Percentiles rank a stretch among this genome's conserved stretches.
Conservation (phyloP, 2,113 vertebrate species). For the Nyctibius bracteatus region DNA sequence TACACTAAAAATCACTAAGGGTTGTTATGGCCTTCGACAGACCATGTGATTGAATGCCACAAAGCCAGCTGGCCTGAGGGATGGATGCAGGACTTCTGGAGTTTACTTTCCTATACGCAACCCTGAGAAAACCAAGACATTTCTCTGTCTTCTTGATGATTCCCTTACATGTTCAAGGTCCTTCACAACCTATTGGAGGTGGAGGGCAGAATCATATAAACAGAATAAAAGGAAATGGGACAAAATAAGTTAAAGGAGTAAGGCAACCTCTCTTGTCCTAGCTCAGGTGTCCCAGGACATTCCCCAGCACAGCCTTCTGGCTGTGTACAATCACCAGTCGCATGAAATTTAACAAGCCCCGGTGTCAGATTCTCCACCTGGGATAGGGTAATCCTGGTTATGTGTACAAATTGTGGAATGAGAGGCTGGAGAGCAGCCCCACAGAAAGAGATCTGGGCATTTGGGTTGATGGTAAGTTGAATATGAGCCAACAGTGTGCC, state of each 20-base stretch:
- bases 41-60: background rate
- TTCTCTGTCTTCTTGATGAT: background rate
- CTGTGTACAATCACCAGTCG: background rate
- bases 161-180: background rate
- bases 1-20: background rate
- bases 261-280: background rate
- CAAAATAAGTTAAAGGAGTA: background rate
- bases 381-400: too few relatives aligned
- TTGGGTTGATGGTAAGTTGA: too few relatives aligned
- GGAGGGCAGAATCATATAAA: background rate
- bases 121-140: background rate
- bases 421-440: too few relatives aligned
- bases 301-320: accelerated
- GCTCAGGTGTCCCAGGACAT: background rate
- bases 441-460: too few relatives aligned
- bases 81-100: background rate
- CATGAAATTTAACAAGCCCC: too few relatives aligned
- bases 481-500: too few relatives aligned
- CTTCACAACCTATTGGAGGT: background rate
- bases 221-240: background rate
- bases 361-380: too few relatives aligned
- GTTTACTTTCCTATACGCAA: background rate
- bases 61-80: background rate
- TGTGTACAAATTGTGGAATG: too few relatives aligned
- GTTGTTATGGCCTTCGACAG: background rate